Percentiles rank a stretch among this genome's conserved stretches.
Evolutionary conservation across 2,888 invertebrate species (phyloP).

Genomic region (Leptopilina myrica): DNA sequence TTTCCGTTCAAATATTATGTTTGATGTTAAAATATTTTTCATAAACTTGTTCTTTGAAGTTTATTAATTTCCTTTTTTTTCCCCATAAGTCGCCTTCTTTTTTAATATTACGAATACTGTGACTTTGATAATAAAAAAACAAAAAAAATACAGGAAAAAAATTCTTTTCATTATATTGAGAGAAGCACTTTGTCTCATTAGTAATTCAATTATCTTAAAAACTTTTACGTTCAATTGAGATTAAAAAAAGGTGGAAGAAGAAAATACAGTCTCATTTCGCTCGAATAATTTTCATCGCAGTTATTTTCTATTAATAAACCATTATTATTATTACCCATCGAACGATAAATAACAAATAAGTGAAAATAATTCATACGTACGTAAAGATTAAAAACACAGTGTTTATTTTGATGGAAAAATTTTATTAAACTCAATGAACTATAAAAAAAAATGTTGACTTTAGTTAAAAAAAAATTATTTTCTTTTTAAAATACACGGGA

Average conservation of each 20-base stretch:
- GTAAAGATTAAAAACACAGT: too few species aligned
- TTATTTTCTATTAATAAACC: too few species aligned
- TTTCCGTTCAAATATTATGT: too few species aligned
- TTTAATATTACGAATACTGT: neutral
- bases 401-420: slow-evolving; percentile 63
- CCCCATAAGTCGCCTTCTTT: neutral
- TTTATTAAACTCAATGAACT: slow-evolving; percentile 65
- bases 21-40: too few species aligned
- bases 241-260: neutral
- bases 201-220: slow-evolving; percentile 28
- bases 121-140: neutral
- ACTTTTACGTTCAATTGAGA: slow-evolving; percentile 7
- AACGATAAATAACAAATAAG: too few species aligned
- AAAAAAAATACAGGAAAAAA: neutral
- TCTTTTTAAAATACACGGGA: slow-evolving; percentile 38
- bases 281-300: neutral
- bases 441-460: slow-evolving; percentile 1
- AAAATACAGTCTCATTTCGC: too few species aligned
- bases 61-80: too few species aligned
- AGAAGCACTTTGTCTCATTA: slow-evolving; percentile 18
- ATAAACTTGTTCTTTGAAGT: too few species aligned
- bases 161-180: neutral
- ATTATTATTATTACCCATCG: neutral
- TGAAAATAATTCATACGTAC: too few species aligned
- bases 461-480: slow-evolving; percentile 16